Evolutionary conservation across 2,797 vertebrate species (phyloP).

Genomic region (Enteromius unitaeniatus): DNA sequence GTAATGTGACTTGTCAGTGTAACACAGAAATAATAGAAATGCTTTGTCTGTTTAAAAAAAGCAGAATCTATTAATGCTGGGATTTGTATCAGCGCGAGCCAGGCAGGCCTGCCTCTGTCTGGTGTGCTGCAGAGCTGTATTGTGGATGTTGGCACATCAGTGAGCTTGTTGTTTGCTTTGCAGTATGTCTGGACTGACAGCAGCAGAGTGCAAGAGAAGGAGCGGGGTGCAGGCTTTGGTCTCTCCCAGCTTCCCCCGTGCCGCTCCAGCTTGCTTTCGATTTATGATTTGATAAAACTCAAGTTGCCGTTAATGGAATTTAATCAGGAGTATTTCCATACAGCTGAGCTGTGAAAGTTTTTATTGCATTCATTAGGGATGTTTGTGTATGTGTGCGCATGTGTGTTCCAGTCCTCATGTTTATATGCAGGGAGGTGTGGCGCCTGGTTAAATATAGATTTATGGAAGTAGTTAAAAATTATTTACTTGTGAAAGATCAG

Average conservation of each 20-base stretch:
- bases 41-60: background rate
- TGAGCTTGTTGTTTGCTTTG: constrained; percentile 44
- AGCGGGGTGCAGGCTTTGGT: constrained; percentile 62
- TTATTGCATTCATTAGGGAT: constrained; percentile 50
- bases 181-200: constrained; percentile 40
- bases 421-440: constrained; percentile 24
- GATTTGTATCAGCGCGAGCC: constrained; percentile 27
- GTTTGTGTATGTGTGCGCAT: constrained; percentile 38
- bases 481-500: constrained; percentile 45
- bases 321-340: constrained; percentile 69
- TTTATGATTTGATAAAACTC: constrained; percentile 70
- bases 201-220: constrained; percentile 24
- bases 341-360: constrained; percentile 64
- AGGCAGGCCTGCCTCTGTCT: constrained; percentile 8
- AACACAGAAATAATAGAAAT: constrained; percentile 5
- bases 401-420: constrained; percentile 39
- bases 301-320: constrained; percentile 70
- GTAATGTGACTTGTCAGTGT: constrained; percentile 17
- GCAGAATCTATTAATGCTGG: constrained; percentile 24
- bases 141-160: constrained; percentile 28
- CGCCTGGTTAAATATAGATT: constrained; percentile 37
- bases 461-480: constrained; percentile 28
- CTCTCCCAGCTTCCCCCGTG: constrained; percentile 59
- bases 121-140: constrained; percentile 24
- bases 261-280: constrained; percentile 54